A percentile compares a stretch with the other conserved stretches of the same genome.
phyloP scores from a whole-genome alignment of 2,797 vertebrate species.

The Enteromius trimaculatus region DNA sequence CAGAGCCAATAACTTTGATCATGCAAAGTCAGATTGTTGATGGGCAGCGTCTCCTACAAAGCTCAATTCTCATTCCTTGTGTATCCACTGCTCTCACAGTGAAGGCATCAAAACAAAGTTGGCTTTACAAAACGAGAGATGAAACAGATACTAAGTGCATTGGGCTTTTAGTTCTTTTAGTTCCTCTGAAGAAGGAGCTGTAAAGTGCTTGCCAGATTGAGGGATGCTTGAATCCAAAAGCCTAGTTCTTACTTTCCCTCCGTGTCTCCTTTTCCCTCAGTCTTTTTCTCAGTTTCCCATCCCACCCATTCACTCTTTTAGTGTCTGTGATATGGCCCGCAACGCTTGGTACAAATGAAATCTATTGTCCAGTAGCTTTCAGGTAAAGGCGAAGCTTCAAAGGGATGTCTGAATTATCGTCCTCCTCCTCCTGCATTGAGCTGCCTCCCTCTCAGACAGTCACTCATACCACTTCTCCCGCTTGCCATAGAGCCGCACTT shows the following conservation, averaged over 20 bases:
- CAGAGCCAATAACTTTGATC: constrained; percentile 51
- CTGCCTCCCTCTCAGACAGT: neutral
- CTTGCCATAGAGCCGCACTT: neutral
- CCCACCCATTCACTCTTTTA: constrained; percentile 61
- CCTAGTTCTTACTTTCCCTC: constrained; percentile 14
- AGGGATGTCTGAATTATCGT: constrained; percentile 32
- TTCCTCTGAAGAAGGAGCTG: constrained; percentile 41
- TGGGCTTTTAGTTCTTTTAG: constrained; percentile 53
- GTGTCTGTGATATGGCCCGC: constrained; percentile 49
- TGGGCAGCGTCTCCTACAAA: constrained; percentile 37
- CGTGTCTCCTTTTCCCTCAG: constrained; percentile 21
- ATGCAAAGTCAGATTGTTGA: constrained; percentile 44
- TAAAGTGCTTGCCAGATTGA: constrained; percentile 38
- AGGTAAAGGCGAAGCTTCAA: constrained; percentile 54
- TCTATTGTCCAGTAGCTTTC: constrained; percentile 57
- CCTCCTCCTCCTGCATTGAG: constrained; percentile 20
- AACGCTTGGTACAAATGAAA: constrained; percentile 41
- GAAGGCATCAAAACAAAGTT: constrained; percentile 44
- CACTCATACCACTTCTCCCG: neutral
- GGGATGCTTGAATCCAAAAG: constrained; percentile 41
- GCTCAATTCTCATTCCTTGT: constrained; percentile 31
- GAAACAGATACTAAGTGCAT: constrained; percentile 68
- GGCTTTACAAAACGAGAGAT: constrained; percentile 44
- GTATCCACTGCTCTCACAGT: constrained; percentile 15
- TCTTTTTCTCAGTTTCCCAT: constrained; percentile 30